Evolutionary conservation across 2,113 vertebrate genomes (phyloP), one percentile per base, ranked within the genome.

Genomic region (Eulacestoma nigropectus): DNA sequence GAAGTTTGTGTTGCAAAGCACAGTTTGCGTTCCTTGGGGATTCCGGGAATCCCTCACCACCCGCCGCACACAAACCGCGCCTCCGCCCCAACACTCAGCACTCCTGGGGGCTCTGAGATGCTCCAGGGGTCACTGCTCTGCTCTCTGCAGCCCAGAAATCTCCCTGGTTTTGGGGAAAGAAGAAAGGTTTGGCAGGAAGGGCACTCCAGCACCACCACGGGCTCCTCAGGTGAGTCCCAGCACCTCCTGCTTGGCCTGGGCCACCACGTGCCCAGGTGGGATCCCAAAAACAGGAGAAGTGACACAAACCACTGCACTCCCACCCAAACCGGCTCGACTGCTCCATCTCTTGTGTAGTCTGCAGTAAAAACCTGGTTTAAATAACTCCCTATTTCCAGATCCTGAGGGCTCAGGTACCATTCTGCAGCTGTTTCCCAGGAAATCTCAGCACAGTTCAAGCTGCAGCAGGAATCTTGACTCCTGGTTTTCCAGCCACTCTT

Each of bases 11-110:
- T 6, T 9, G 52, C 53, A 52, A 29, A 22, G 90, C 32, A 22
- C 20, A 8, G 3, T 19, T 27, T 35, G 30, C 41, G 12, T 35
- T 27, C 70, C 53, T 25, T n/a, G 62, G 42, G 37, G 20, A 7
- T 59, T 50, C 32, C 15, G 0, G 69, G 37, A 11, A 1, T 26
- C 53, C 56, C 46, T 39, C 41, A 0, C 8, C 4, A 7, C 27
- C 12, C 9, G 6, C 5, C 2, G 2, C 52, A 9, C 8, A 0
- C 14, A 13, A 10, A 7, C 37, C 27, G 13, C 23, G 49, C 18
- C 69, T 82, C 47, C 69, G 60, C 35, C 41, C 39, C 52, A 3
- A 0, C 9, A 0, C 25, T 3, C 80, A 17, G 67, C 39, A 1
- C 12, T 16, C 33, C 75, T 13, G 23, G 37, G 13, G 32, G 39